These are phyloP conservation scores for Tenebrio molitor DNA, from an alignment of 1,140 invertebrate genomes.

Conservation along the genomic window DNA sequence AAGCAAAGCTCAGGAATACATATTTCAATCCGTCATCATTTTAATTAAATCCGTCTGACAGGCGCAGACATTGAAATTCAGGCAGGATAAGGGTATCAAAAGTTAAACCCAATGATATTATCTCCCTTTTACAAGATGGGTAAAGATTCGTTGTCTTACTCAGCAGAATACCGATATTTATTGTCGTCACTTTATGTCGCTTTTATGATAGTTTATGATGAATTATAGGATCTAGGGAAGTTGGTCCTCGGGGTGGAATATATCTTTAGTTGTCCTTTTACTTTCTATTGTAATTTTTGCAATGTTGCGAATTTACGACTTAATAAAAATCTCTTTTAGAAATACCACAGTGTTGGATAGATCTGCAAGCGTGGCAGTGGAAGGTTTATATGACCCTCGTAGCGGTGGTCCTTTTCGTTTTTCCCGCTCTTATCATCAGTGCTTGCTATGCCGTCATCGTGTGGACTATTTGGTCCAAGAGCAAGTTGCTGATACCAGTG, in stretches of 20 bases:
- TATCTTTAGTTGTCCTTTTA: conserved; percentile 26
- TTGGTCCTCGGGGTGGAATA: background rate
- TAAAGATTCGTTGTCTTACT: conserved; percentile 26
- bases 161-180: conserved; percentile 30
- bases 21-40: conserved; percentile 16
- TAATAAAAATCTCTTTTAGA: conserved; percentile 68
- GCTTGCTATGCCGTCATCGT: conserved; percentile 94
- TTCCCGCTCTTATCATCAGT: conserved; percentile 91
- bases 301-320: conserved; percentile 12
- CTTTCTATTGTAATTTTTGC: conserved; percentile 20
- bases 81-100: background rate
- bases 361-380: conserved; percentile 84
- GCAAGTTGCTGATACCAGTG: conserved; percentile 71
- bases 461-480: conserved; percentile 92
- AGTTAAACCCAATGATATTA: conserved; percentile 18
- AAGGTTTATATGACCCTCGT: conserved; percentile 91
- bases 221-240: conserved; percentile 14
- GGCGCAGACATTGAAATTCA: conserved; percentile 10
- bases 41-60: conserved; percentile 33
- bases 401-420: conserved; percentile 85
- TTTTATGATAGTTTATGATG: conserved; percentile 37
- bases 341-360: conserved; percentile 91
- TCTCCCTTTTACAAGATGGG: conserved; percentile 2
- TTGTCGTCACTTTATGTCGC: conserved; percentile 29
- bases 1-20: conserved; percentile 3